A percentile compares a stretch with the other conserved stretches of the same genome.
These are phyloP conservation scores for Drosophila novamexicana DNA, from an alignment of 1,140 invertebrate species.

Conservation along the genomic window DNA sequence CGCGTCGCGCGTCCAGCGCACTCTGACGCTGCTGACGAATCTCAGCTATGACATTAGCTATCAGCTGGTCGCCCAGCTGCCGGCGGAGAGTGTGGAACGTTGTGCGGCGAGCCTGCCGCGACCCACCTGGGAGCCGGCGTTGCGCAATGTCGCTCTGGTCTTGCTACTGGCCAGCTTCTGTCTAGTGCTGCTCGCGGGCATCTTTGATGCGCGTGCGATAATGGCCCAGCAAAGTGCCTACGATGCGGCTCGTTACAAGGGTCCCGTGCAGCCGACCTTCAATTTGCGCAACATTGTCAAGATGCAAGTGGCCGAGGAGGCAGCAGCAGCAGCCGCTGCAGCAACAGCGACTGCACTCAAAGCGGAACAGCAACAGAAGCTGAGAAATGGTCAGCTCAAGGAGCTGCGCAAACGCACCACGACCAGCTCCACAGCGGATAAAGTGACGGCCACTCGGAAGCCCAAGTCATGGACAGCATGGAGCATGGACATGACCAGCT, in stretches of 20 bases:
- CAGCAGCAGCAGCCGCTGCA: constrained; percentile 42
- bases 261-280: constrained; percentile 86
- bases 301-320: constrained; percentile 56
- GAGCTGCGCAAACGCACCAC: constrained; percentile 55
- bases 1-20: constrained; percentile 90
- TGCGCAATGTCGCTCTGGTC: constrained; percentile 89
- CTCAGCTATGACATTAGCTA: constrained; percentile 88
- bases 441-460: constrained; percentile 26
- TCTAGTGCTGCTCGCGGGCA: constrained; percentile 88
- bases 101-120: constrained; percentile 90
- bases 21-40: constrained; percentile 87
- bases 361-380: constrained; percentile 35
- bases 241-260: constrained; percentile 85
- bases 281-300: constrained; percentile 86
- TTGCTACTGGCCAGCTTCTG: constrained; percentile 88
- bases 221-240: constrained; percentile 86
- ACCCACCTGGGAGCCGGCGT: constrained; percentile 91
- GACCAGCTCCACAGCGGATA: background rate
- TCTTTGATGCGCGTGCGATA: constrained; percentile 91
- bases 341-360: constrained; percentile 28
- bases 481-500: constrained; percentile 60
- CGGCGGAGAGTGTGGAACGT: constrained; percentile 89
- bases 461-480: constrained; percentile 64
- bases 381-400: constrained; percentile 37
- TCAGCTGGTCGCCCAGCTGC: constrained; percentile 92